These are phyloP conservation scores for Sula dactylatra DNA, from an alignment of 2,113 vertebrate genomes.

Conservation along the genomic window DNA sequence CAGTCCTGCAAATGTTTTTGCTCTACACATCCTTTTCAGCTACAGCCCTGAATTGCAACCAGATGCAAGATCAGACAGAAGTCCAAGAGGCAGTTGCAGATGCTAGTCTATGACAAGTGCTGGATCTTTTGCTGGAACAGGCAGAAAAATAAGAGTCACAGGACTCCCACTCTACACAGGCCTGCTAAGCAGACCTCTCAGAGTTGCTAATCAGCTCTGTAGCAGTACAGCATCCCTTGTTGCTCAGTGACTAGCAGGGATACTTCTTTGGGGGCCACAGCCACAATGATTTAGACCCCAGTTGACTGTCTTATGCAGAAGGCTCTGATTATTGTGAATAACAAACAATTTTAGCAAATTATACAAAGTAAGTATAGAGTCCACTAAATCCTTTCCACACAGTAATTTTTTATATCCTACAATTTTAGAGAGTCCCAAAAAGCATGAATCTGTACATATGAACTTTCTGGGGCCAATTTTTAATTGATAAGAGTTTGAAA, in stretches of 20 bases:
- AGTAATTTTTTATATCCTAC: neutral
- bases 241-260: rapidly evolving
- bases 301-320: neutral
- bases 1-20: neutral
- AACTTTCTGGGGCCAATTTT: neutral
- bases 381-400: neutral
- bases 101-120: neutral
- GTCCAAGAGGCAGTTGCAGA: neutral
- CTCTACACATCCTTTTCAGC: neutral
- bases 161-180: neutral
- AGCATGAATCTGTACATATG: neutral
- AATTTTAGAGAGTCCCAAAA: neutral
- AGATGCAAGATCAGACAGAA: neutral
- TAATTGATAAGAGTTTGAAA: neutral
- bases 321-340: neutral
- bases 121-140: neutral
- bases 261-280: neutral
- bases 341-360: neutral
- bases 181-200: neutral
- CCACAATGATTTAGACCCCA: neutral
- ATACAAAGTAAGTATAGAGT: neutral
- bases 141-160: neutral
- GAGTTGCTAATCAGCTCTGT: neutral
- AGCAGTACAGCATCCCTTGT: neutral
- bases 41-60: neutral